These are phyloP conservation scores for Synanthedon vespiformis DNA, from an alignment of 2,888 invertebrate genomes.

Conservation along the genomic window DNA sequence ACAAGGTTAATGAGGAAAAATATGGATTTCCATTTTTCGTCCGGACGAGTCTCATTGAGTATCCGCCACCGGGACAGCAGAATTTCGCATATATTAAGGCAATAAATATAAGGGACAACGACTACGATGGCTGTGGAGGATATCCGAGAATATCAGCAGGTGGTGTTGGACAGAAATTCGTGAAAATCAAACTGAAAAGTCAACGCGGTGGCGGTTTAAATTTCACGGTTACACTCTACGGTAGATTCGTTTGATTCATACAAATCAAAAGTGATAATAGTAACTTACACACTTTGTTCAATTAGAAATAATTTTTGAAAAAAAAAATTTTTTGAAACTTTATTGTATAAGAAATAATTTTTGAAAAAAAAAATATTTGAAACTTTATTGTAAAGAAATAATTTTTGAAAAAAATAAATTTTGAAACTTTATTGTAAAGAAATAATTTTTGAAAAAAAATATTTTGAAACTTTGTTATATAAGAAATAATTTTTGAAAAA, in stretches of 20 bases:
- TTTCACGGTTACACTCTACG: conserved; percentile 55
- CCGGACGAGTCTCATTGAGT: conserved; percentile 40
- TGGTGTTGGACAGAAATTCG: conserved; percentile 52
- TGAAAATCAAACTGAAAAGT: conserved; percentile 53
- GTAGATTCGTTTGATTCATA: conserved; percentile 17
- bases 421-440: too few species aligned
- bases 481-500: too few species aligned
- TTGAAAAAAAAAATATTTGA: too few species aligned
- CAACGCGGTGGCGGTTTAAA: conserved; percentile 49
- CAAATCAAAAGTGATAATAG: too few species aligned
- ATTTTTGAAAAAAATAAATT: too few species aligned
- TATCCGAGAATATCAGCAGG: conserved; percentile 47
- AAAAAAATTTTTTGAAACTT: too few species aligned
- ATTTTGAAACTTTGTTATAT: too few species aligned
- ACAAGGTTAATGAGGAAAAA: conserved; percentile 41
- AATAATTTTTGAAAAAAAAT: too few species aligned
- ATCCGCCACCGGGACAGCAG: conserved; percentile 38
- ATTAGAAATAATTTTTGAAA: too few species aligned
- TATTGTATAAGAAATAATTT: too few species aligned
- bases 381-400: too few species aligned
- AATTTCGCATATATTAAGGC: conserved; percentile 48
- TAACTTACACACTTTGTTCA: too few species aligned
- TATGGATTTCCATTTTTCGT: conserved; percentile 49
- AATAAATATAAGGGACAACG: conserved; percentile 45
- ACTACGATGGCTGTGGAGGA: conserved; percentile 42